Conservation (phyloP, 2,888 invertebrate genomes). For the Galeruca laticollis region DNA sequence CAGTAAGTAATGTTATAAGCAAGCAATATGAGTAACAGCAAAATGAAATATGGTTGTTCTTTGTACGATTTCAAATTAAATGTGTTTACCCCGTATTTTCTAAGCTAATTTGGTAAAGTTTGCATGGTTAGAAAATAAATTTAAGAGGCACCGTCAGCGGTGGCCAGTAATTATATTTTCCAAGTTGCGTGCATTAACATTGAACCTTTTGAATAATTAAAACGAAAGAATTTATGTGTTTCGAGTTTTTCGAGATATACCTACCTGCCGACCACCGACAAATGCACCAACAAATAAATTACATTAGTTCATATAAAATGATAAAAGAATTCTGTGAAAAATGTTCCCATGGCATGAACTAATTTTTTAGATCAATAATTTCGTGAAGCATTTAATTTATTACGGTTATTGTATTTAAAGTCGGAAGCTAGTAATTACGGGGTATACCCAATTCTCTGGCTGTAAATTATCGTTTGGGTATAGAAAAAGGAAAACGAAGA, state of each 20-base stretch:
- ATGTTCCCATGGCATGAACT: slow-evolving; percentile 23
- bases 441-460: no score
- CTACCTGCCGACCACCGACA: slow-evolving; percentile 43
- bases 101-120: slow-evolving; percentile 42
- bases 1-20: no score
- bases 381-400: background rate
- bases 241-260: slow-evolving; percentile 54
- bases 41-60: no score
- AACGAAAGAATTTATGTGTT: slow-evolving; percentile 57
- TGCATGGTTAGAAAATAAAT: slow-evolving; percentile 43
- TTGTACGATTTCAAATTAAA: no score
- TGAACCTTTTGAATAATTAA: slow-evolving; percentile 62
- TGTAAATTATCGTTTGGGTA: no score
- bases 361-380: slow-evolving; percentile 4
- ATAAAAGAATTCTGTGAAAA: slow-evolving; percentile 22
- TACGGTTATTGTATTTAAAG: slow-evolving; percentile 2
- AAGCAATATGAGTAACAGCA: no score
- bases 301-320: slow-evolving; percentile 45
- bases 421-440: background rate
- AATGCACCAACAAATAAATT: slow-evolving; percentile 53
- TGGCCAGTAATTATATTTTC: slow-evolving; percentile 52
- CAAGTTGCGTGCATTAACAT: slow-evolving; percentile 60
- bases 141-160: slow-evolving; percentile 16
- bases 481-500: no score
- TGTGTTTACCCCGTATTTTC: slow-evolving; percentile 18